Percentiles rank a stretch among this genome's conserved stretches.
phyloP scores from a whole-genome alignment of 2,888 invertebrate genomes.

The Diadromus collaris region DNA sequence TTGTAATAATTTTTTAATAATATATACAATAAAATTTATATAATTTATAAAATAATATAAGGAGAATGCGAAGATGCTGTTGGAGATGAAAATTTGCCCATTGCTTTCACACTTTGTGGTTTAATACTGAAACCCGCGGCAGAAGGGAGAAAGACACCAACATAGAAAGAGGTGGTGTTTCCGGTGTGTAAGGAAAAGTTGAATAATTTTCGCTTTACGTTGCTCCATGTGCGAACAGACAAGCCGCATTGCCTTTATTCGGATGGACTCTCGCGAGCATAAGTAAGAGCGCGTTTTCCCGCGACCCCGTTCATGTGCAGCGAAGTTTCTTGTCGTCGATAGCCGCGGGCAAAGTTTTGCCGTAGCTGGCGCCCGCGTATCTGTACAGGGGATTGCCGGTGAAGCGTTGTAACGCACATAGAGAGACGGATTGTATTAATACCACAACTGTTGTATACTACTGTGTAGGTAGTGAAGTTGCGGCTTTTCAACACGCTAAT shows the following conservation, averaged over 20 bases:
- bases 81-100: not conserved
- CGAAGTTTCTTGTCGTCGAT: constrained; percentile 49
- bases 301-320: constrained; percentile 14
- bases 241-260: constrained; percentile 2
- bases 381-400: constrained; percentile 16
- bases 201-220: not conserved
- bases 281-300: constrained; percentile 33
- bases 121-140: not conserved
- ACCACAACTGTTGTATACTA: constrained; percentile 8
- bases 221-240: not conserved
- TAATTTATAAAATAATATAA: too few relatives aligned
- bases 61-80: too few relatives aligned
- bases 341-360: constrained; percentile 47
- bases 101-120: not conserved
- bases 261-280: constrained; percentile 7
- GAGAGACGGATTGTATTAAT: constrained; percentile 27
- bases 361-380: constrained; percentile 16
- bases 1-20: too few relatives aligned
- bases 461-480: constrained; percentile 4
- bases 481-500: constrained; percentile 44
- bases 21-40: too few relatives aligned
- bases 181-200: too few relatives aligned
- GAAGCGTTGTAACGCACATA: constrained; percentile 15
- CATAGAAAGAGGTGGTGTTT: not conserved
- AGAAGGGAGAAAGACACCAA: not conserved